A percentile compares a stretch with the other conserved stretches of the same genome.
Evolutionary conservation across 2,113 vertebrate species (phyloP).

Genomic region (Xiphorhynchus elegans): DNA sequence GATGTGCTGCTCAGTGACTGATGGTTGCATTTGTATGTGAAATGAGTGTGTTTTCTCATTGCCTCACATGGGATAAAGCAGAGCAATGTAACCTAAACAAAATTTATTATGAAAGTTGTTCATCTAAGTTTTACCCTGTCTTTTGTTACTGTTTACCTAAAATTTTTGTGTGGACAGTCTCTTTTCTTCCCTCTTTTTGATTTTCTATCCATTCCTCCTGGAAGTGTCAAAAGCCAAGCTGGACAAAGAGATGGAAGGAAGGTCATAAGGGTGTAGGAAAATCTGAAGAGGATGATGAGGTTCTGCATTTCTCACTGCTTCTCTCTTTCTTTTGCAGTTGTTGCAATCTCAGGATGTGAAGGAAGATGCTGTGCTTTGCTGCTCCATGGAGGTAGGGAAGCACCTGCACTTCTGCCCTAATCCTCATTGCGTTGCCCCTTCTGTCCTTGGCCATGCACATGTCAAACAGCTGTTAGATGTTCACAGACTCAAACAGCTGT

Average conservation of each 20-base stretch:
- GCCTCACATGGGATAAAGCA: not conserved
- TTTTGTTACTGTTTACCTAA: not conserved
- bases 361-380: constrained; percentile 96
- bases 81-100: not conserved
- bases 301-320: not conserved
- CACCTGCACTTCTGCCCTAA: not conserved
- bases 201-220: not conserved
- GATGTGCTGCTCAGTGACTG: not conserved
- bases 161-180: not conserved
- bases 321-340: constrained; percentile 77
- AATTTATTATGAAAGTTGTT: not conserved
- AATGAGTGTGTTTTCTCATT: not conserved
- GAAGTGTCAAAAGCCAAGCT: not conserved
- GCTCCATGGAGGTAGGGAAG: constrained; percentile 93
- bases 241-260: not conserved
- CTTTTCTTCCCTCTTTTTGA: not conserved
- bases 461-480: not conserved
- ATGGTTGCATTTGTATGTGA: not conserved
- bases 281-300: not conserved
- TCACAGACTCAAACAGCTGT: not conserved
- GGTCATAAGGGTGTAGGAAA: not conserved
- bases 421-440: not conserved
- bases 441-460: fast-evolving
- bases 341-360: constrained; percentile 94
- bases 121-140: not conserved